Evolutionary conservation across 2,888 invertebrate genomes (phyloP), one percentile per base, ranked within the genome.

Genomic region (Zaprionus obscuricornis): DNA sequence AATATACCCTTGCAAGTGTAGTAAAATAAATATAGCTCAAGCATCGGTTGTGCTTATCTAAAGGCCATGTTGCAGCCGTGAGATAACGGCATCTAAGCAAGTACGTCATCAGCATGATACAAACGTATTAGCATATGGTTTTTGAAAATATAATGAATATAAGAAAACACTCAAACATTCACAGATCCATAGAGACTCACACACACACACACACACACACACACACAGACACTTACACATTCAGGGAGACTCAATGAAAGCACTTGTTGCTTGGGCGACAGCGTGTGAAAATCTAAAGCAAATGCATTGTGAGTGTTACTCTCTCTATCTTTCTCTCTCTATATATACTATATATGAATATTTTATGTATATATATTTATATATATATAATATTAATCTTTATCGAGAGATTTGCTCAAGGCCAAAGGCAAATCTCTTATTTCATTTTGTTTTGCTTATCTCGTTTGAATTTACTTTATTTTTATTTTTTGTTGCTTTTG

Each of bases 281-380:
- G 77, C 84, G 84, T 85, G 81, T 82, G 81, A 81, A 77, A 77
- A 59, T 55, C 46, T 51, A 43, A 20, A 51, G 34, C 52, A 56
- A 59, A 54, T 51, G 64, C 65, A 69, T 65, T 52, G 24, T 10
- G 10, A 36, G 11, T 36, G 57, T 18, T 56, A 26, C 10, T 27
- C 27, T 27, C 5, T 4, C 8, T 27, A n/a, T 27, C 27, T 27
- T 27, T 4, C 2, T 8, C 10, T n/a, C 2, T 27, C 10, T 2
- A 5, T 4, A 3, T 27, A 27, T 27, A 27, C 10, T 27, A n/a
- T 27, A 27, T 22, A 5, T 22, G 22, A 22, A 22, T 22, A 22
- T 22, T 22, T 22, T 7, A 5, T 22, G 7, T 22, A 22, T 22
- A 5, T 22, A 14, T 39, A 37, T 54, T 29, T 36, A 8, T 16